A percentile compares a stretch with the other conserved stretches of the same genome.
phyloP scores from a whole-genome alignment of 1,140 invertebrate species.

The Platyscapa corneri region DNA sequence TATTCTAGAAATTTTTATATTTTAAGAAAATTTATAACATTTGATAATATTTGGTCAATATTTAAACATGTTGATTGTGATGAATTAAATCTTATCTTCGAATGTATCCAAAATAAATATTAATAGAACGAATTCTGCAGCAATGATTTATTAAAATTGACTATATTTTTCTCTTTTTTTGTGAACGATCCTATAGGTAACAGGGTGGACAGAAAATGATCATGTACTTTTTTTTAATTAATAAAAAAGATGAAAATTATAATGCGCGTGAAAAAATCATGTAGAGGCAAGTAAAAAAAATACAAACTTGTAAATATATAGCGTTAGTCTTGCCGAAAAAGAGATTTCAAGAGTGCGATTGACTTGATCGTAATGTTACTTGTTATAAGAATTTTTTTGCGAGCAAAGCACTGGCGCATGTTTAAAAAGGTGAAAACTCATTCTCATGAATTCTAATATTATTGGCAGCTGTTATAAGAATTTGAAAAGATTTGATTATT shows the following conservation, averaged over 20 bases:
- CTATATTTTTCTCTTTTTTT: slow-evolving; percentile 18
- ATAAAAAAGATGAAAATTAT: slow-evolving; percentile 52
- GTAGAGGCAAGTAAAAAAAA: slow-evolving; percentile 56
- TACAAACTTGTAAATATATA: slow-evolving; percentile 63
- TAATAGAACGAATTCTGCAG: slow-evolving; percentile 43
- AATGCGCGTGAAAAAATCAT: slow-evolving; percentile 57
- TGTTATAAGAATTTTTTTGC: slow-evolving; percentile 57
- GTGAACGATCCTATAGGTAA: slow-evolving; percentile 34
- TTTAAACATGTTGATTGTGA: background rate
- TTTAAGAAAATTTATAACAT: background rate
- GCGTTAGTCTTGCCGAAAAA: slow-evolving; percentile 60
- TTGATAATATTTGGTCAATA: background rate
- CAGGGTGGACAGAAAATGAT: slow-evolving; percentile 30
- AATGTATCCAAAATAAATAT: background rate
- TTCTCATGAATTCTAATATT: slow-evolving; percentile 51
- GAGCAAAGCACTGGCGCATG: slow-evolving; percentile 16
- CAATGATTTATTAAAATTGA: slow-evolving; percentile 32
- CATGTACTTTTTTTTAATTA: slow-evolving; percentile 42
- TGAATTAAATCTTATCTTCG: background rate
- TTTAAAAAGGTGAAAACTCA: slow-evolving; percentile 12
- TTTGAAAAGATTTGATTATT: slow-evolving; percentile 51
- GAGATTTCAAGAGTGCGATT: slow-evolving; percentile 60
- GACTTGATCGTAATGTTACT: slow-evolving; percentile 60
- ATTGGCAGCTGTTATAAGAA: slow-evolving; percentile 57
- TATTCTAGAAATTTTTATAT: background rate